These are phyloP conservation scores for Hyalella azteca DNA, from an alignment of 2,888 invertebrate species.

Conservation along the genomic window DNA sequence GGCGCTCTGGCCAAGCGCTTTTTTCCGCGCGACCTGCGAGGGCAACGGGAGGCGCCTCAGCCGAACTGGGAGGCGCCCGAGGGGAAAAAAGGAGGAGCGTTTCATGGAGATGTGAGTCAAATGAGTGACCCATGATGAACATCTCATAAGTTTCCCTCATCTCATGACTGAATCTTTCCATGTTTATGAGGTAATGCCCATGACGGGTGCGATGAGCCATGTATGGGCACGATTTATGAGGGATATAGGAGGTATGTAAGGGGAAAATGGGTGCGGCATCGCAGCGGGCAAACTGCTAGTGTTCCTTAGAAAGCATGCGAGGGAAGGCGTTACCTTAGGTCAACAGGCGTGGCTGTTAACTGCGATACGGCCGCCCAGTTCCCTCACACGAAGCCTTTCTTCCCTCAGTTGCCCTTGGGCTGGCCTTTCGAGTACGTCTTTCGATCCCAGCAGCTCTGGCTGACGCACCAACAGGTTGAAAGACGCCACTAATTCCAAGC, in stretches of 20 bases:
- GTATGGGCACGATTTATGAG: neutral
- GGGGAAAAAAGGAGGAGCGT: neutral
- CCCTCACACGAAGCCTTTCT: neutral
- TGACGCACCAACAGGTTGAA: conserved; percentile 36
- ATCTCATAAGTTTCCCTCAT: no score
- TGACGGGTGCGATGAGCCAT: no score
- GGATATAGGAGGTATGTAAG: neutral
- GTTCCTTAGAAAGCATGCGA: neutral
- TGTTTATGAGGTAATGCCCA: no score
- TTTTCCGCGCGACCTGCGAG: neutral
- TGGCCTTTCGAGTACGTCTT: conserved; percentile 29
- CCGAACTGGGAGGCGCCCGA: neutral
- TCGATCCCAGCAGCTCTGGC: conserved; percentile 1
- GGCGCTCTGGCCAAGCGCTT: neutral
- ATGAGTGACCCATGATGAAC: no score
- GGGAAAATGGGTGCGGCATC: conserved; percentile 16
- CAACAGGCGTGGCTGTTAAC: neutral
- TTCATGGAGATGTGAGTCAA: neutral
- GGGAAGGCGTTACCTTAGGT: neutral
- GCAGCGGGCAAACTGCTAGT: neutral
- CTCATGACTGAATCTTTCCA: no score
- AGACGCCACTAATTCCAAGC: conserved; percentile 23
- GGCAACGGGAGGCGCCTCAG: neutral
- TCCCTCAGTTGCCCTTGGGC: conserved; percentile 36
- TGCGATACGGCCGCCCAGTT: neutral